phyloP scores from a whole-genome alignment of 2,113 vertebrate species.

The Phalacrocorax brasilianus region DNA sequence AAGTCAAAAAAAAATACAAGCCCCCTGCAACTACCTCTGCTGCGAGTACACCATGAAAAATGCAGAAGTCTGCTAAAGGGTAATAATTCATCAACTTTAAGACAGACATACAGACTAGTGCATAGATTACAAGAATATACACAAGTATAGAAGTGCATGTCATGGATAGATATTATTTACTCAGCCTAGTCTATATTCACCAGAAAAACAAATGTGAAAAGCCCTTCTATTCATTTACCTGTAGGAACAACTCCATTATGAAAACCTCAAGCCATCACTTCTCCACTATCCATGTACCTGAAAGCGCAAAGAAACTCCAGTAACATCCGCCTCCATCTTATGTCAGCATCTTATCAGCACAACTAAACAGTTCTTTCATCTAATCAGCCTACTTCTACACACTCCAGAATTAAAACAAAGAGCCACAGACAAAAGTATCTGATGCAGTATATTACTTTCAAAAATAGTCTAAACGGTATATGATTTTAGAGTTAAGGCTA shows the following conservation, averaged over 20 bases:
- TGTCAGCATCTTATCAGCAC: not conserved
- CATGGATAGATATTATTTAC: not conserved
- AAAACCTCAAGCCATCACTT: not conserved
- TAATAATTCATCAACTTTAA: not conserved
- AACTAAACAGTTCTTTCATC: not conserved
- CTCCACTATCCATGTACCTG: not conserved
- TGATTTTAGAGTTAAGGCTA: not conserved
- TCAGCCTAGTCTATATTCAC: not conserved
- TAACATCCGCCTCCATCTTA: not conserved
- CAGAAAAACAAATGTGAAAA: not conserved
- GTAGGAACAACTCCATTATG: not conserved
- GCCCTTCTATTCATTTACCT: not conserved
- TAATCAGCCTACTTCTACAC: not conserved
- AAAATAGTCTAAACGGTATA: not conserved
- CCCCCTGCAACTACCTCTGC: not conserved
- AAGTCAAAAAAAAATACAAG: fast-evolving
- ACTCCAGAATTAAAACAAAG: not conserved
- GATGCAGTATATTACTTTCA: not conserved
- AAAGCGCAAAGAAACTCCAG: not conserved
- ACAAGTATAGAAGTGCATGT: not conserved
- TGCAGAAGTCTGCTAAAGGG: not conserved
- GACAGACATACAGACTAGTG: not conserved
- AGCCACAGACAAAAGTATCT: not conserved
- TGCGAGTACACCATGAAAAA: not conserved
- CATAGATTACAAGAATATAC: not conserved